phyloP scores from a whole-genome alignment of 2,888 invertebrate genomes.

The Schrankia costaestrigalis region DNA sequence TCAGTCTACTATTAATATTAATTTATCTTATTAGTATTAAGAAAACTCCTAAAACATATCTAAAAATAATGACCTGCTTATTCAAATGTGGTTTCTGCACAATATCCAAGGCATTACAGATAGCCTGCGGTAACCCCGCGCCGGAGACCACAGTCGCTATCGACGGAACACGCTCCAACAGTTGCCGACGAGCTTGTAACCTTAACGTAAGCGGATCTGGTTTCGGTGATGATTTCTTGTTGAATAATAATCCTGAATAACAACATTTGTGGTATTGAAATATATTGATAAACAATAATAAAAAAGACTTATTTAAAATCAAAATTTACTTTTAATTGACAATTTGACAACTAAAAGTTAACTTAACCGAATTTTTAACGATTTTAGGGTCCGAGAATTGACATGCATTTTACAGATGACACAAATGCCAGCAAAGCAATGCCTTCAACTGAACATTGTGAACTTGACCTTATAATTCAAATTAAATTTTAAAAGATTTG shows the following conservation, averaged over 20 bases:
- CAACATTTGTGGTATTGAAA: neutral
- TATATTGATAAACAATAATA: too few species aligned
- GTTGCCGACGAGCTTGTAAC: conserved; percentile 57
- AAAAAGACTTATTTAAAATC: too few species aligned
- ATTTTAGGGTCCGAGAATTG: too few species aligned
- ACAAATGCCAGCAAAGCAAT: too few species aligned
- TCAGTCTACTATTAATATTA: too few species aligned
- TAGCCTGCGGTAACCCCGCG: conserved; percentile 50
- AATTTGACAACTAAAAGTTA: too few species aligned
- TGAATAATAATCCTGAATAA: conserved; percentile 53
- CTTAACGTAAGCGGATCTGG: conserved; percentile 29
- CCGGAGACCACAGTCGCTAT: conserved; percentile 35
- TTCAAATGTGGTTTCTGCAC: conserved; percentile 81
- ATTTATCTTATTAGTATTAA: neutral
- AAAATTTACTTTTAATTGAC: too few species aligned
- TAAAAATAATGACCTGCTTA: conserved; percentile 65
- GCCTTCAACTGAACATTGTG: too few species aligned
- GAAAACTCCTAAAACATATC: neutral
- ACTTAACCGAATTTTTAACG: too few species aligned
- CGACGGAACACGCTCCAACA: conserved; percentile 50
- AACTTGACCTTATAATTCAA: too few species aligned
- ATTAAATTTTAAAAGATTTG: too few species aligned
- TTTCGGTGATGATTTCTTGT: conserved; percentile 35
- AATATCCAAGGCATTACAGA: conserved; percentile 60
- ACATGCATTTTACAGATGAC: too few species aligned